Evolutionary conservation across 1,140 invertebrate species (phyloP), one percentile per base, ranked within the genome.

Genomic region (Proctacanthus coquilletti): DNA sequence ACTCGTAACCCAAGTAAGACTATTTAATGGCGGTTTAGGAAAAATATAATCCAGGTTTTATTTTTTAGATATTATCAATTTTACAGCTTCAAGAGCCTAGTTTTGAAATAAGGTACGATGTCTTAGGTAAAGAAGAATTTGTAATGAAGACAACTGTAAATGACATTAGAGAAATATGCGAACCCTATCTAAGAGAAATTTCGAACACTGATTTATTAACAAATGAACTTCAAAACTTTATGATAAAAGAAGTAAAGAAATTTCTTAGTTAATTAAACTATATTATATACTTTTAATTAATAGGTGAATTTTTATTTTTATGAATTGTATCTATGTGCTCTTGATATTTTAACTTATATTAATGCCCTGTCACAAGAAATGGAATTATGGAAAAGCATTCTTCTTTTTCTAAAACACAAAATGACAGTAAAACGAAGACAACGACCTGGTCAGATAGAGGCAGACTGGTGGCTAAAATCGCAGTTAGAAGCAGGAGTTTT

Each of bases 281-380:
- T 13, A 38, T 18, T 30, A 13, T 21, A 2, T 34, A n/a, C n/a
- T 3, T 30, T 39, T 17, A 30, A 11, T 11, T n/a, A 15, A n/a
- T 36, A 52, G 55, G 57, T 60, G n/a, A 60, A 60, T 40, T 48
- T 52, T 1, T 60, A 60, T 31, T 60, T 60, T 19, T 60, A 60
- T 38, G 57, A 60, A 29, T 33, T 57, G 13, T 60, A 56, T 35
- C 43, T 60, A 23, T 57, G 51, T 31, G 50, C 58, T 4, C 50
- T 60, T 13, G 51, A 60, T 39, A 49, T 60, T 6, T 40, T 60
- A 0, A 51, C 54, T 4, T 44, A 51, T 40, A 42, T 50, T 6
- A 50, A 51, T 1, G 32, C 18, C 8, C 3, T 36, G 1, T 51
- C 54, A 3, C 49, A 51, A 18, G 51, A 57, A 35, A 52, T 56